Conservation (phyloP, 2,888 invertebrate genomes). For the Macrosiphum euphorbiae region DNA sequence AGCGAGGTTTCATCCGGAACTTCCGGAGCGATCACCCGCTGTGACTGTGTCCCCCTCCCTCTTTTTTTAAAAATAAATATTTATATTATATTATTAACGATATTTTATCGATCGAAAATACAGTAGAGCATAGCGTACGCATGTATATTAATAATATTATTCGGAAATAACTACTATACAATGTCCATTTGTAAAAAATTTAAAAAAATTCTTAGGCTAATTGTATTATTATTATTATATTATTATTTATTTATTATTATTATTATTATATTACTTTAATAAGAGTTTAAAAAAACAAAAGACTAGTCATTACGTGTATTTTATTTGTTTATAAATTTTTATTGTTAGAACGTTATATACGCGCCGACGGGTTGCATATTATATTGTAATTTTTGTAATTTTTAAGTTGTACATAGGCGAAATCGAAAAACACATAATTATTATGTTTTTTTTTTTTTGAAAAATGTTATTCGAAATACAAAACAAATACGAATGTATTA, state of each 20-base stretch:
- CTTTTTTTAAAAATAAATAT: conserved; percentile 9
- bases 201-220: conserved; percentile 41
- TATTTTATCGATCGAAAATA: not conserved
- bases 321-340: conserved; percentile 63
- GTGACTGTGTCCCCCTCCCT: not conserved
- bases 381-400: conserved; percentile 54
- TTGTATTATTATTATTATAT: conserved; percentile 58
- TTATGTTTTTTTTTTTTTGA: conserved; percentile 40
- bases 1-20: not conserved
- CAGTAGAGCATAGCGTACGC: not conserved
- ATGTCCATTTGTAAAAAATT: not conserved
- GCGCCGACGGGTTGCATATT: not conserved
- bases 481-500: conserved; percentile 11
- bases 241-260: conserved; percentile 56
- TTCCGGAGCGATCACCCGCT: not conserved
- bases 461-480: conserved; percentile 43
- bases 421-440: conserved; percentile 2
- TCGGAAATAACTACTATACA: not conserved
- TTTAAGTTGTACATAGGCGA: conserved; percentile 50
- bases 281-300: conserved; percentile 60
- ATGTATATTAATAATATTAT: not conserved
- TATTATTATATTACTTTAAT: conserved; percentile 51
- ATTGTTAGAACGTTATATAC: conserved; percentile 60
- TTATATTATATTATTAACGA: conserved; percentile 33
- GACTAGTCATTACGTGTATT: conserved; percentile 64